Percentiles rank a stretch among this genome's conserved stretches.
Conservation (phyloP, 2,888 invertebrate species). For the Lamellibrachia satsuma region DNA sequence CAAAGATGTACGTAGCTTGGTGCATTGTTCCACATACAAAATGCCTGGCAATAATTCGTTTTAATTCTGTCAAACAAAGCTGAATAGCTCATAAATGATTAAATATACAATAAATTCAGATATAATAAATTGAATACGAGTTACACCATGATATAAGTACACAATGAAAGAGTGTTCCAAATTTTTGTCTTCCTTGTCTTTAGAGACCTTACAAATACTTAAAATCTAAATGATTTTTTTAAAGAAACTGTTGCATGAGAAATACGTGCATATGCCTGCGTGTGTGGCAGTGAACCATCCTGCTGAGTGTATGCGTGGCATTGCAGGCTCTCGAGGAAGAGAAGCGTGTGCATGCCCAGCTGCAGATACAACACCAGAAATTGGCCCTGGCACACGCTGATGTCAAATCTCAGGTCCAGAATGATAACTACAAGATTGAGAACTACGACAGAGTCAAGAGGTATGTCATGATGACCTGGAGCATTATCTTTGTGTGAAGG, state of each 20-base stretch:
- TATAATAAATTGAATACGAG: not conserved
- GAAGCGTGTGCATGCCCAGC: constrained; percentile 52
- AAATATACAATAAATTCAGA: not conserved
- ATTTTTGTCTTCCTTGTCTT: too few species aligned
- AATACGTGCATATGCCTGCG: too few species aligned
- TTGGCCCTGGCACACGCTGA: constrained; percentile 54
- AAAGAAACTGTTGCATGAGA: too few species aligned
- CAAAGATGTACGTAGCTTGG: constrained; percentile 48
- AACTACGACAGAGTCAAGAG: constrained; percentile 62
- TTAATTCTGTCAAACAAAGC: not conserved
- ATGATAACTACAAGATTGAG: constrained; percentile 61
- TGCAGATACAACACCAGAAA: constrained; percentile 57
- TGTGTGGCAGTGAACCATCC: too few species aligned
- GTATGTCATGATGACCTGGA: constrained; percentile 40
- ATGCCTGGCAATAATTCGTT: not conserved
- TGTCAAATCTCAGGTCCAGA: constrained; percentile 52
- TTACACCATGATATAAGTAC: too few species aligned
- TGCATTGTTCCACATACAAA: not conserved
- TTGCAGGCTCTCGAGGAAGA: constrained; percentile 56
- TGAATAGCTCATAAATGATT: too few species aligned
- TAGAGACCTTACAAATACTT: not conserved
- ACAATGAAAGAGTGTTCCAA: too few species aligned
- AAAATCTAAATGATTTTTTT: not conserved
- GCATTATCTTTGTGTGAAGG: too few species aligned
- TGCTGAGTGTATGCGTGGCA: too few species aligned